Base-by-base conservation (phyloP, 2,797 vertebrate genomes). In the Sylvia borin region DNA sequence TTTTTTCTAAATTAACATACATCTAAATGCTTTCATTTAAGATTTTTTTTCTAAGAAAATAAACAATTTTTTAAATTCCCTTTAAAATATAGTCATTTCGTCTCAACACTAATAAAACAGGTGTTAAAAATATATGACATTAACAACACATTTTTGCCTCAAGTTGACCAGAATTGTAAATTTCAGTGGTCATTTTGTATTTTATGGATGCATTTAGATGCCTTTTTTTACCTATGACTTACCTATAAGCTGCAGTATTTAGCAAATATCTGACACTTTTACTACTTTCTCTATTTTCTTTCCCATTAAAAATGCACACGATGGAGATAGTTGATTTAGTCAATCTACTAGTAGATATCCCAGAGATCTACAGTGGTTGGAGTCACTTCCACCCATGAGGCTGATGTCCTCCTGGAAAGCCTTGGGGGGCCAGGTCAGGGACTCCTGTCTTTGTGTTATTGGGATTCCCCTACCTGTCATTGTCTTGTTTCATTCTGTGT, bases 391-490 rank as follows among this genome's bases (percentile, higher is more conserved):
- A 62, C 5, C 7, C 8, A 13, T 1, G 15, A 24, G 17, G 13
- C 19, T 79, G 27, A 61, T 21, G 17, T 13, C 10, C 6, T 51
- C 15, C 43, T 53, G 17, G 34, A 26, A n/a, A 45, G 19, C 9
- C 26, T 12, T 32, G 8, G 3, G 2, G 3, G 2, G 0, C 4
- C 0, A 0, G 5, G 18, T 20, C 16, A 48, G 20, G 13, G 14
- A 40, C 15, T 70, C 5, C 8, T 11, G 5, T 48, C 18, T 48
- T 42, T 80, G 15, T 3, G 4, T n/a, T 40, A n/a, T 3, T 61
- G 2, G 11, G 32, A 65, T 79, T 85, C 29, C 13, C 9, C 4
- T 42, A 21, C 15, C 5, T 48, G 38, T 20, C 8, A 4, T 2
- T 51, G 14, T 27, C 36, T 38, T 38, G 21, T 5, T 67, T 42